Percentiles rank a stretch among this genome's conserved stretches.
phyloP scores from a whole-genome alignment of 2,797 vertebrate species.

The Cichlasoma orientale region DNA sequence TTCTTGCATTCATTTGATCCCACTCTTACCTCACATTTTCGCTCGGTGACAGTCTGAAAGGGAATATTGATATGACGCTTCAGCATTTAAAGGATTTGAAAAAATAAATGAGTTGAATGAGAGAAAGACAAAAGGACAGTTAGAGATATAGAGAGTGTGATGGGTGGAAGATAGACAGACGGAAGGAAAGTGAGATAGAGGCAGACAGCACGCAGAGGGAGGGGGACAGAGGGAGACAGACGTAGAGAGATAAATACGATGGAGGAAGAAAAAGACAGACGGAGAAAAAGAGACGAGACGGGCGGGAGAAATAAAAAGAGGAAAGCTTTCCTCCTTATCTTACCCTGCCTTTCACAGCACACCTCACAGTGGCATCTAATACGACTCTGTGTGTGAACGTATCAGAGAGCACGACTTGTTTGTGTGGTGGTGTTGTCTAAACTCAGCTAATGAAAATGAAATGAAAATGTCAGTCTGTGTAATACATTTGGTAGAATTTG shows the following conservation, averaged over 20 bases:
- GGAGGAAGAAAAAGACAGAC: conserved; percentile 29
- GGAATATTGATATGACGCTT: conserved; percentile 50
- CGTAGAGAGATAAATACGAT: conserved; percentile 52
- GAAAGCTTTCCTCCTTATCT: conserved; percentile 58
- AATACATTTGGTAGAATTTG: not conserved
- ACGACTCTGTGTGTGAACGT: conserved; percentile 1
- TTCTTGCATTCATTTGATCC: conserved; percentile 13
- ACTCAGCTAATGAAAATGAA: not conserved
- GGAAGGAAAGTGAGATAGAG: conserved; percentile 46
- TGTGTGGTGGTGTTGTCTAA: not conserved
- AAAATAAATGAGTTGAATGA: conserved; percentile 36
- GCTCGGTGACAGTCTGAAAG: conserved; percentile 48
- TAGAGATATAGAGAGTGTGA: conserved; percentile 34
- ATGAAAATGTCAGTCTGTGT: not conserved
- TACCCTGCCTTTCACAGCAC: conserved; percentile 48
- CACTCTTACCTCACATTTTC: conserved; percentile 43
- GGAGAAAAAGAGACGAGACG: conserved; percentile 21
- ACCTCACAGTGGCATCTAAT: conserved; percentile 36
- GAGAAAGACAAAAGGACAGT: conserved; percentile 56
- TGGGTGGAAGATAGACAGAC: conserved; percentile 30
- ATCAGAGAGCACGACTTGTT: not conserved
- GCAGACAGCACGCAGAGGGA: conserved; percentile 41
- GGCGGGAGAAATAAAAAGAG: conserved; percentile 20
- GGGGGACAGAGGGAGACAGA: conserved; percentile 49
- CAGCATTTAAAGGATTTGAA: conserved; percentile 30